phyloP scores from a whole-genome alignment of 2,888 invertebrate genomes.

The Caenorhabditis imperialis region DNA sequence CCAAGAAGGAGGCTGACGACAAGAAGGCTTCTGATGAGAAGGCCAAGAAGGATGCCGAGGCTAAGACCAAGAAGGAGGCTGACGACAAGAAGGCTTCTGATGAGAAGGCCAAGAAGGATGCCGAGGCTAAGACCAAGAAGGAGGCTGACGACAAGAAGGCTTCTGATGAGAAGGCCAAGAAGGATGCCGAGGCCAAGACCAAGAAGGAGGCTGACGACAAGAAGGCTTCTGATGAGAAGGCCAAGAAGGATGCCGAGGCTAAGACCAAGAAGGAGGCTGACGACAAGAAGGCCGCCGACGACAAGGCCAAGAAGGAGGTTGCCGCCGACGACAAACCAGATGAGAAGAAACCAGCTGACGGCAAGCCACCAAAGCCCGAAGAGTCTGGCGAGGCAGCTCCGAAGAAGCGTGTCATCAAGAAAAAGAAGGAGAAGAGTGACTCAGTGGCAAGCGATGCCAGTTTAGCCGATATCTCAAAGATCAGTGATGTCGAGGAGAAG shows the following conservation, averaged over 20 bases:
- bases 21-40: not conserved
- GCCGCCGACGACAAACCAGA: too few species aligned
- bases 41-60: conserved; percentile 27
- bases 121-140: not conserved
- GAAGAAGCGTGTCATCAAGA: conserved; percentile 44
- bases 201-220: conserved; percentile 37
- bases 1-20: not conserved
- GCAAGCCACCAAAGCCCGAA: conserved; percentile 43
- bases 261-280: conserved; percentile 24
- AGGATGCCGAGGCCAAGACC: conserved; percentile 31
- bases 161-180: conserved; percentile 4
- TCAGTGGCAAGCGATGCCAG: conserved; percentile 44
- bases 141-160: not conserved
- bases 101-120: conserved; percentile 9
- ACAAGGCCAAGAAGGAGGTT: conserved; percentile 15
- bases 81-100: conserved; percentile 1
- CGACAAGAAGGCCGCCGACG: conserved; percentile 20
- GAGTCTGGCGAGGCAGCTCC: conserved; percentile 43
- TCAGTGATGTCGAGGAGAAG: conserved; percentile 44
- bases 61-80: conserved; percentile 4
- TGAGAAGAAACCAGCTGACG: conserved; percentile 43
- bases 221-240: conserved; percentile 23
- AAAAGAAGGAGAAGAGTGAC: conserved; percentile 54
- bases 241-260: conserved; percentile 32
- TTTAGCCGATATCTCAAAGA: conserved; percentile 45